These are phyloP conservation scores for Drosophila gunungcola DNA, from an alignment of 1,140 invertebrate species.

Conservation along the genomic window DNA sequence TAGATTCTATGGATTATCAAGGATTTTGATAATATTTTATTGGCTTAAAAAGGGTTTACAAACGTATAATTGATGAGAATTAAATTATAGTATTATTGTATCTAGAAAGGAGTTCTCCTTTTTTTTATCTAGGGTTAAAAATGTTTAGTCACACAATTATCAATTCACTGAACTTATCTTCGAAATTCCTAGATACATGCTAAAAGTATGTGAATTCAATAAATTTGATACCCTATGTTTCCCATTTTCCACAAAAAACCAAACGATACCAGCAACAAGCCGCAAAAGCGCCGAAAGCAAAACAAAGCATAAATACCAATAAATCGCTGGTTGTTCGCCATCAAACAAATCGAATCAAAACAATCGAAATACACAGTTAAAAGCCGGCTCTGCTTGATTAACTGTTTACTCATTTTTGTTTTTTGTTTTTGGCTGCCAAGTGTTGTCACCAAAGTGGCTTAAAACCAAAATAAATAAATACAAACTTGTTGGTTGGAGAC, in stretches of 20 bases:
- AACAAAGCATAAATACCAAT: constrained; percentile 44
- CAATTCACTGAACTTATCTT: neutral
- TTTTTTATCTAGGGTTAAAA: neutral
- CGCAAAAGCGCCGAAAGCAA: constrained; percentile 15
- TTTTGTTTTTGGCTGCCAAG: constrained; percentile 6
- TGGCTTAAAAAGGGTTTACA: neutral
- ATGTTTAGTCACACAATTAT: too few relatives aligned
- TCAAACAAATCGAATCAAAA: constrained; percentile 49
- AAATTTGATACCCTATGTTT: neutral
- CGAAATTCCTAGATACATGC: neutral
- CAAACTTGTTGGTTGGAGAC: constrained; percentile 20
- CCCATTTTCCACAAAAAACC: neutral
- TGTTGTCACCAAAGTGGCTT: constrained; percentile 51
- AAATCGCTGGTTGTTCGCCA: constrained; percentile 36
- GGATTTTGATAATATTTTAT: neutral
- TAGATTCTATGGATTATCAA: neutral
- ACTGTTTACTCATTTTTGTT: constrained; percentile 13
- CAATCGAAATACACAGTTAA: constrained; percentile 65
- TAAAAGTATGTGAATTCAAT: neutral
- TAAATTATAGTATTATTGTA: neutral
- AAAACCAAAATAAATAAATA: constrained; percentile 28
- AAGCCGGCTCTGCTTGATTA: constrained; percentile 39
- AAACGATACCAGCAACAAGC: constrained; percentile 41
- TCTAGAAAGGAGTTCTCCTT: too few relatives aligned
- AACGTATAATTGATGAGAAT: constrained; percentile 1